These are phyloP conservation scores for Pardalotus punctatus DNA, from an alignment of 2,113 vertebrate genomes.

Conservation along the genomic window DNA sequence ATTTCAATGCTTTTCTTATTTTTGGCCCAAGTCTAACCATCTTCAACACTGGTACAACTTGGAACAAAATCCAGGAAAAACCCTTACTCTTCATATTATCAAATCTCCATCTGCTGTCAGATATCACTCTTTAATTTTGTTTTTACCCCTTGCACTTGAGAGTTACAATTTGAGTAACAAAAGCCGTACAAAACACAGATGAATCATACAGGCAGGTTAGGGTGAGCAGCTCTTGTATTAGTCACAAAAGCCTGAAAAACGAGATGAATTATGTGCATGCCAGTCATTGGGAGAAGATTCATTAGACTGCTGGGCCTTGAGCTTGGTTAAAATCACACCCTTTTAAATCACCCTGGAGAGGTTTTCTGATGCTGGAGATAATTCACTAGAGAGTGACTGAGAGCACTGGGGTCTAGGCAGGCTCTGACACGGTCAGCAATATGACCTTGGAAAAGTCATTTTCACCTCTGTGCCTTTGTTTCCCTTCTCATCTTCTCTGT, in stretches of 20 bases:
- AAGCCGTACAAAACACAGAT: constrained; percentile 10
- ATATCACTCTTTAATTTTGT: constrained; percentile 20
- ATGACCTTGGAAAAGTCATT: neutral
- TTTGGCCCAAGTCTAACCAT: neutral
- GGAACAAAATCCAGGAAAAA: neutral
- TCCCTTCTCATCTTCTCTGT: neutral
- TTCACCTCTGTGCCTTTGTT: neutral
- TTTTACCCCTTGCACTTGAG: neutral
- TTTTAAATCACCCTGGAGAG: constrained; percentile 41
- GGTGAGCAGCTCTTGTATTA: constrained; percentile 7
- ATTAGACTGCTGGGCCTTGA: constrained; percentile 31
- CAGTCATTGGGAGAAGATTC: constrained; percentile 13
- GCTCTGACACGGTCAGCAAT: neutral
- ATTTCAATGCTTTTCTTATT: neutral
- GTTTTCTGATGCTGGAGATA: neutral
- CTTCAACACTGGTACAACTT: neutral
- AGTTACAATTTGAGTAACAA: constrained; percentile 14
- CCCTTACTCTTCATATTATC: neutral
- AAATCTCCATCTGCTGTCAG: constrained; percentile 24
- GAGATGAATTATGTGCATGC: constrained; percentile 3
- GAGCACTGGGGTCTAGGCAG: neutral
- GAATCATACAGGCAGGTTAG: constrained; percentile 34
- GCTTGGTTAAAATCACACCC: constrained; percentile 32
- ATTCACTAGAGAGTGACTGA: neutral
- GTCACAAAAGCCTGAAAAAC: constrained; percentile 10